A percentile compares a stretch with the other conserved stretches of the same genome.
phyloP scores from a whole-genome alignment of 2,113 vertebrate genomes.

The Pseudorasbora parva region DNA sequence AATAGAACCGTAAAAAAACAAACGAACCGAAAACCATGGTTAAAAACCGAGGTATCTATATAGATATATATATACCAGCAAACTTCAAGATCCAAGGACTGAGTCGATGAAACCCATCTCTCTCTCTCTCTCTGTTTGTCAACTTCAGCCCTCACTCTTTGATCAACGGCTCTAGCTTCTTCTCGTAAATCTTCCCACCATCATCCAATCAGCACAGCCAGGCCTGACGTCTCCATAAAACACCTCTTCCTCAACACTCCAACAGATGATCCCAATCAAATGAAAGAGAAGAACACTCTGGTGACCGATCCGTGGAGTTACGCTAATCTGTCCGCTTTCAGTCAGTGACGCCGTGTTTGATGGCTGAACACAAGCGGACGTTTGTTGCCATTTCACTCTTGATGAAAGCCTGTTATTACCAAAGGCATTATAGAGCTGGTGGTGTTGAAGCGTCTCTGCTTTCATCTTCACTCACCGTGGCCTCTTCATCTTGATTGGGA shows the following conservation, averaged over 20 bases:
- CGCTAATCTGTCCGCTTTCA: background rate
- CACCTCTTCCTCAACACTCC: constrained; percentile 32
- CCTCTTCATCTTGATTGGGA: constrained; percentile 48
- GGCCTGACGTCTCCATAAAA: constrained; percentile 50
- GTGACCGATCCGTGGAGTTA: background rate
- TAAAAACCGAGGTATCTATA: no score
- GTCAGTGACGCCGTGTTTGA: background rate
- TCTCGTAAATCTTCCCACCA: constrained; percentile 47
- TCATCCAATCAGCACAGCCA: constrained; percentile 47
- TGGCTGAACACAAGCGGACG: constrained; percentile 28
- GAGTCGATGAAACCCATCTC: background rate
- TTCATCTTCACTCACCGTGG: constrained; percentile 41
- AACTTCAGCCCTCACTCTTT: constrained; percentile 51
- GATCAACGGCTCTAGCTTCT: constrained; percentile 51
- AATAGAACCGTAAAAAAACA: no score
- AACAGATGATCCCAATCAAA: constrained; percentile 41
- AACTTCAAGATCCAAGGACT: background rate
- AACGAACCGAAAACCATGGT: no score
- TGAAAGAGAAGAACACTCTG: constrained; percentile 26
- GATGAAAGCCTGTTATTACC: constrained; percentile 25
- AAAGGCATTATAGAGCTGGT: constrained; percentile 11
- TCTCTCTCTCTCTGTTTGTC: constrained; percentile 34
- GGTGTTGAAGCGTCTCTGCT: constrained; percentile 28
- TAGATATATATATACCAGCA: no score
- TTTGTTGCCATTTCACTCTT: constrained; percentile 37